phyloP scores from a whole-genome alignment of 2,888 invertebrate genomes.

The Stenurella melanura region DNA sequence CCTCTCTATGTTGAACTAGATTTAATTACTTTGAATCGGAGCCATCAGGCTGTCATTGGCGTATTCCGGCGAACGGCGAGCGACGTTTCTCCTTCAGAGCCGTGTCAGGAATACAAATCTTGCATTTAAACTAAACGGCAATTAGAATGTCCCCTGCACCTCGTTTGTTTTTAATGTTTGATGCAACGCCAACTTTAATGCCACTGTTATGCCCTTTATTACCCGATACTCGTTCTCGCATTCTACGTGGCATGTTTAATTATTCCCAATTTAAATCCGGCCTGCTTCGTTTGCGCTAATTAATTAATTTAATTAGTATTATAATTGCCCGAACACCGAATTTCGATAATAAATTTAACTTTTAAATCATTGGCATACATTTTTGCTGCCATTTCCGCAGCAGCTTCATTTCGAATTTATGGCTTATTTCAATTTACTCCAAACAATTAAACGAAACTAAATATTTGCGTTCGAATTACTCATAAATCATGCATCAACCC shows the following conservation, averaged over 20 bases:
- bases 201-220: conserved; percentile 40
- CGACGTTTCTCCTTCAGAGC: not conserved
- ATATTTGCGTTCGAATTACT: conserved; percentile 13
- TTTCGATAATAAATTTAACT: conserved; percentile 40
- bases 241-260: conserved; percentile 51
- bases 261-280: conserved; percentile 44
- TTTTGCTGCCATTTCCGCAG: conserved; percentile 12
- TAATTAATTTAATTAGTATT: conserved; percentile 48
- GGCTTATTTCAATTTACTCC: not conserved
- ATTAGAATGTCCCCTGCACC: conserved; percentile 45
- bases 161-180: conserved; percentile 49
- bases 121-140: conserved; percentile 26
- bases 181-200: conserved; percentile 46
- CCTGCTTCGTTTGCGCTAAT: conserved; percentile 41
- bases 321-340: conserved; percentile 42
- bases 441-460: conserved; percentile 11
- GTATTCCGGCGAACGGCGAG: not conserved
- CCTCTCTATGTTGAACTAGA: not conserved
- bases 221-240: conserved; percentile 44
- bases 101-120: conserved; percentile 30
- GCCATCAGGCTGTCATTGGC: not conserved
- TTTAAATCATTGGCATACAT: conserved; percentile 31
- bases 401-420: not conserved
- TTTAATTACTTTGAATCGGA: conserved; percentile 12
- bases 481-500: conserved; percentile 6